A percentile compares a stretch with the other conserved stretches of the same genome.
phyloP scores from a whole-genome alignment of 30 jellyfish, hydroid and myxozoan species.

The Clytia hemisphaerica region DNA sequence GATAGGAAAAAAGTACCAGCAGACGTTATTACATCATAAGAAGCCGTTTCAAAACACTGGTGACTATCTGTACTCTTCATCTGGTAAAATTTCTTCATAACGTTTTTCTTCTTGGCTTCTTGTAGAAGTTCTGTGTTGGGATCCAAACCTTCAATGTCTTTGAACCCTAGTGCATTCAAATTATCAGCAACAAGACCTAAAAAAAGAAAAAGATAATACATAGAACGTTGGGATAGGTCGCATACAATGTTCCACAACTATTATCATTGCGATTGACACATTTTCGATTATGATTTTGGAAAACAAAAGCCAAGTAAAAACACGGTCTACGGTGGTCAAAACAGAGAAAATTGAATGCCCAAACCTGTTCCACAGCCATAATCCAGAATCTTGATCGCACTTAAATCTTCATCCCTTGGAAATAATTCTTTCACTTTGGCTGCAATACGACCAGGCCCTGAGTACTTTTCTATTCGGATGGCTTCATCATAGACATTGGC shows the following conservation, averaged over 20 bases:
- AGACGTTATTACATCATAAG: slow-evolving; percentile 19
- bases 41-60: background rate
- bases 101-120: slow-evolving; percentile 5
- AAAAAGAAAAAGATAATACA: no score
- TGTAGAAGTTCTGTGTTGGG: slow-evolving; percentile 8
- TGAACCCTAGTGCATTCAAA: slow-evolving; percentile 7
- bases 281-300: no score
- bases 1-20: slow-evolving; percentile 35
- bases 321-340: no score
- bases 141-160: slow-evolving; percentile 28
- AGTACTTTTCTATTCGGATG: slow-evolving; percentile 3
- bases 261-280: no score
- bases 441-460: slow-evolving; percentile 28
- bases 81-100: slow-evolving; percentile 9
- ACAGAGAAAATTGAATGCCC: no score
- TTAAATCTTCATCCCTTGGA: background rate
- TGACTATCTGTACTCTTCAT: slow-evolving; percentile 9
- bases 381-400: slow-evolving; percentile 20
- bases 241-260: no score
- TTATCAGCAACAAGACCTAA: slow-evolving; percentile 19
- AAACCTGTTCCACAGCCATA: slow-evolving; percentile 47
- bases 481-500: slow-evolving; percentile 23
- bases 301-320: no score
- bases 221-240: no score
- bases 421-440: background rate